Conservation (phyloP, 2,113 vertebrate genomes). For the rat (Rattus norvegicus) region DNA sequence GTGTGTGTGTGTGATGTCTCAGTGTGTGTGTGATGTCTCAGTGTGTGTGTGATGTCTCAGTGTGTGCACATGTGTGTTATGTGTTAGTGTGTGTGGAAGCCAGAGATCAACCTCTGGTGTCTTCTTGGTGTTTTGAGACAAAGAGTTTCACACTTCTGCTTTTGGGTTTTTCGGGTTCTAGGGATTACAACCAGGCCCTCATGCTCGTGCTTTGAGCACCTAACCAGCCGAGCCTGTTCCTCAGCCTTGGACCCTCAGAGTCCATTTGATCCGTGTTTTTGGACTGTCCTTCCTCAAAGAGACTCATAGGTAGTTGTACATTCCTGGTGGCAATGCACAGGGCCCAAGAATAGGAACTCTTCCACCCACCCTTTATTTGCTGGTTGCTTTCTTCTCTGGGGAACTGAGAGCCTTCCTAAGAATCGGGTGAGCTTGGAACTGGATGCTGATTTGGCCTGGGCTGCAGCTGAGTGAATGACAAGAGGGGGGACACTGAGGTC, state of each 20-base stretch:
- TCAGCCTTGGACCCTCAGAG: background rate
- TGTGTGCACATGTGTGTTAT: background rate
- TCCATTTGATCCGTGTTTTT: background rate
- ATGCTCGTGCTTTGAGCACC: too few species aligned
- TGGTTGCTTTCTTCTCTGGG: background rate
- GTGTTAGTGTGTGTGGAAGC: background rate
- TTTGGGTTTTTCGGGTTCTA: background rate
- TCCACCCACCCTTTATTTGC: too few species aligned
- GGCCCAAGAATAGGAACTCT: background rate
- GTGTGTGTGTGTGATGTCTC: background rate
- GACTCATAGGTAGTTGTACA: too few species aligned
- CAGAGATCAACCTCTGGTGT: background rate
- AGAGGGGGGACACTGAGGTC: too few species aligned
- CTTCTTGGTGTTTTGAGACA: background rate
- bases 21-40: background rate
- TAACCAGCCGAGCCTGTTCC: too few species aligned
- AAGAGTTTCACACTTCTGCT: background rate
- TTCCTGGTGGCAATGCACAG: background rate
- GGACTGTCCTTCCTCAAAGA: background rate
- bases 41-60: background rate
- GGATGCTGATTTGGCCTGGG: fast-evolving
- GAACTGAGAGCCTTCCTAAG: background rate
- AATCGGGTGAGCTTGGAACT: background rate
- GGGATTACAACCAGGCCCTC: background rate
- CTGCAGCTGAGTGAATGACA: background rate